Base-by-base conservation (phyloP, 2,797 vertebrate species). In the Toxotes lorentzi region DNA sequence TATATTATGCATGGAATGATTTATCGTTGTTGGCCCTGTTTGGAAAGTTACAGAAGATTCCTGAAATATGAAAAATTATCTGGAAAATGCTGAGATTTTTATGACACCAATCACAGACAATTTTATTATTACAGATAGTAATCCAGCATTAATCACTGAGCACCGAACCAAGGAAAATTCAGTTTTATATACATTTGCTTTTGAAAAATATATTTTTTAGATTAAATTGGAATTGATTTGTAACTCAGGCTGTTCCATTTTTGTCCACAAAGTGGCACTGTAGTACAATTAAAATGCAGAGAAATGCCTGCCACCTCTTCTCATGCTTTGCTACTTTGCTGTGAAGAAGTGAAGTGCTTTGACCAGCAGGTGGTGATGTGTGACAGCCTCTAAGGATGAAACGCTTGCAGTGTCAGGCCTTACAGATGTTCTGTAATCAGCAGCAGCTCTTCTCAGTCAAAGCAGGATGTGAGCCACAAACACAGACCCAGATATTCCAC, bases 331-430 rank as follows among this genome's bases (percentile, higher is more conserved):
- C 27, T 30, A 3, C 27, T 30, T 53, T 1, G 57, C 4, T 71
- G 13, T n/a, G 27, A 5, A 3, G 66, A 30, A 71, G 45, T 76
- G 61, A 81, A 23, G 35, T 35, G 4, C 6, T 63, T 17, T 17
- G 48, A 17, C 86, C 92, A 90, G 87, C 88, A 93, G 92, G 61
- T 86, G 91, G 90, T 1, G 74, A 30, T 70, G 75, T 86, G 35
- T 66, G 64, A 82, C 19, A 58, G 43, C 41, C 3, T 51, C n/a
- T 60, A 14, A 77, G 5, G 5, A 3, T 35, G 5, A 32, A 53
- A 48, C 48, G 1, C 27, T 70, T 34, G 41, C 34, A 45, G 27
- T 19, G 41, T 59, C 21, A 23, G 4, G 13, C 21, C 2, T 43
- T 10, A 21, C 43, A 80, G 65, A 66, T 76, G 59, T 30, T 65